Conservation (phyloP, 2,113 vertebrate genomes). For the Anolis sagrei region DNA sequence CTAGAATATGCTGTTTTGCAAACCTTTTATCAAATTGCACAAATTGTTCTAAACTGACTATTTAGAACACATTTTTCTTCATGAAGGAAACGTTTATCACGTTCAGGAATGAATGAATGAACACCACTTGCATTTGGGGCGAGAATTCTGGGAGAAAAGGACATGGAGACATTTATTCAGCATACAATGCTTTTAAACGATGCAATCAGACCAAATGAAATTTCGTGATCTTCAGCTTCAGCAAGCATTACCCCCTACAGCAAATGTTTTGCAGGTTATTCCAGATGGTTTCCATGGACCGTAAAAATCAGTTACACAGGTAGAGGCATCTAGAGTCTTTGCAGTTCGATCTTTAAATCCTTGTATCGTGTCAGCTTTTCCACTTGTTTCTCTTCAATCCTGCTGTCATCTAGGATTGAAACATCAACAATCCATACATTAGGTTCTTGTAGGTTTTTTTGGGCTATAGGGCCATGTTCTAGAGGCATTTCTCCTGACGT, state of each 20-base stretch:
- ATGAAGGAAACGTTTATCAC: accelerated
- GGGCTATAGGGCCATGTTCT: too few relatives aligned
- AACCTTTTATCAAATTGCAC: neutral
- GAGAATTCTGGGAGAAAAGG: neutral
- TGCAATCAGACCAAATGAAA: accelerated
- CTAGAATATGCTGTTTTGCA: neutral
- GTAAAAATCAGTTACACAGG: conserved; percentile 19
- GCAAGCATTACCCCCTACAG: conserved; percentile 2
- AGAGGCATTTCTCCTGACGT: too few relatives aligned
- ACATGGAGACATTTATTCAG: neutral
- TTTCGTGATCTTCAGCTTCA: accelerated
- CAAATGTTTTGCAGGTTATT: neutral
- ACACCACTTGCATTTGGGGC: accelerated
- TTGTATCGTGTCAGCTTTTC: too few relatives aligned
- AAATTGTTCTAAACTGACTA: accelerated
- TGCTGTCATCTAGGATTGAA: too few relatives aligned
- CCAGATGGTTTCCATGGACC: conserved; percentile 47
- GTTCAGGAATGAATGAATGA: accelerated
- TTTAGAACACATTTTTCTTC: accelerated
- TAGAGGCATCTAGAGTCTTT: too few relatives aligned
- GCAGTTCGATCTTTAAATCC: too few relatives aligned
- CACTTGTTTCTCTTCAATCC: too few relatives aligned
- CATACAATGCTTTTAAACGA: neutral
- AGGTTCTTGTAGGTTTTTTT: too few relatives aligned
- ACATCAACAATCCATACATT: too few relatives aligned